Evolutionary conservation across 1,140 invertebrate genomes (phyloP), one percentile per base, ranked within the genome.

Genomic region (Oscheius sp.): DNA sequence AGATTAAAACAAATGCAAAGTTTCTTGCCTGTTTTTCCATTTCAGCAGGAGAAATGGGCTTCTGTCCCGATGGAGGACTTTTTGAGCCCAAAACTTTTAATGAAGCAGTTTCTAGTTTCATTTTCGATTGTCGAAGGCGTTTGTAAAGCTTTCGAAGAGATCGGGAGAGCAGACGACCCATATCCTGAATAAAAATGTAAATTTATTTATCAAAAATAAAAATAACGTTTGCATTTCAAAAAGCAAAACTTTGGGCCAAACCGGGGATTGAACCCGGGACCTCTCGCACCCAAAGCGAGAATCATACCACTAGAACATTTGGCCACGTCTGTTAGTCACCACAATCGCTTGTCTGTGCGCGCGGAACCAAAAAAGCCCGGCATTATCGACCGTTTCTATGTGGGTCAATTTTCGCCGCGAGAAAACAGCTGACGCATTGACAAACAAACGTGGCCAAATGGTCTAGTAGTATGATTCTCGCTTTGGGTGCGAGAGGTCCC

Each of bases 271-370:
- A 80, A 79, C 73, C 79, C 80, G 79, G 81, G 81, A 72, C 80
- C 80, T 81, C 81, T 81, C 81, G 79, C 79, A 80, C 79, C 79
- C 79, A 81, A 83, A 83, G 79, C 78, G 79, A 81, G 79, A 81
- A 55, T 55, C 49, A 55, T 55, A 63, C 32, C 61, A 63, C 36
- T 63, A 36, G 32, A 34, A 13, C 61, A 63, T 63, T 63, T 34
- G 32, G 61, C 32, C 61, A 36, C 55, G 45, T n/a, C n/a, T n/a
- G n/a, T n/a, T n/a, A n/a, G n/a, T n/a, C n/a, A n/a, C n/a, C n/a
- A n/a, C n/a, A n/a, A n/a, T n/a, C n/a, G n/a, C n/a, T n/a, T n/a
- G n/a, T n/a, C n/a, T n/a, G n/a, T n/a, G n/a, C n/a, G n/a, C n/a
- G 46, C 52, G 23, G 18, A 45, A 45, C 23, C 42, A 45, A 68